Evolutionary conservation across 2,113 vertebrate species (phyloP), one percentile per base, ranked within the genome.

Genomic region (Phainopepla nitens): DNA sequence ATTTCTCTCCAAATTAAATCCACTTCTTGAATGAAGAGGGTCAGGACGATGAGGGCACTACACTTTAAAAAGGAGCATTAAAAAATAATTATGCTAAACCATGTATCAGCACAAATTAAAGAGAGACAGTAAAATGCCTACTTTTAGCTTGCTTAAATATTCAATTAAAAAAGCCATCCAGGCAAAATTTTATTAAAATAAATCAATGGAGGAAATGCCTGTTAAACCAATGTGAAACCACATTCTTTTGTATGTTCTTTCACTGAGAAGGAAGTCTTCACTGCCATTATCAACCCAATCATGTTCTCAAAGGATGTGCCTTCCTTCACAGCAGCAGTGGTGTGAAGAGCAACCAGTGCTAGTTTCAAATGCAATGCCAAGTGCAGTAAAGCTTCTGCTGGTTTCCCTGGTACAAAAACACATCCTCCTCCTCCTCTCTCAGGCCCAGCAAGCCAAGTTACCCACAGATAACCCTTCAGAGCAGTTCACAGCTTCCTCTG

Each of bases 71-170:
- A 66, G 44, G 29, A 41, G 28, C 64, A 89, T 91, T 87, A 90
- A 89, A 94, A 96, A 96, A 95, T 90, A 80, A 92, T 92, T 94
- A 94, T 75, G 56, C 44, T 78, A 84, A 94, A 75, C 61, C 60
- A 93, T 0, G 1, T 93, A 89, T 84, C 81, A 87, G 89, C 64
- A 87, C 64, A 93, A 95, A 93, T 93, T 81, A 94, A 87, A 92
- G 64, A 92, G 17, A 70, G 68, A 56, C 51, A 70, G 64, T 70
- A 87, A 95, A 95, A 89, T 9, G 69, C 35, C 39, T 51, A 22
- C 84, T 87, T 82, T 89, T 77, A 82, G 36, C 65, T 71, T 75
- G 35, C 77, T 95, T 78, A 84, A 82, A 91, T 62, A 94, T 87
- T 94, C 81, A 82, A 93, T 89, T 91, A 24, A 89, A 89, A 94